phyloP scores from a whole-genome alignment of 2,888 invertebrate species.

The Polyommatus icarus region DNA sequence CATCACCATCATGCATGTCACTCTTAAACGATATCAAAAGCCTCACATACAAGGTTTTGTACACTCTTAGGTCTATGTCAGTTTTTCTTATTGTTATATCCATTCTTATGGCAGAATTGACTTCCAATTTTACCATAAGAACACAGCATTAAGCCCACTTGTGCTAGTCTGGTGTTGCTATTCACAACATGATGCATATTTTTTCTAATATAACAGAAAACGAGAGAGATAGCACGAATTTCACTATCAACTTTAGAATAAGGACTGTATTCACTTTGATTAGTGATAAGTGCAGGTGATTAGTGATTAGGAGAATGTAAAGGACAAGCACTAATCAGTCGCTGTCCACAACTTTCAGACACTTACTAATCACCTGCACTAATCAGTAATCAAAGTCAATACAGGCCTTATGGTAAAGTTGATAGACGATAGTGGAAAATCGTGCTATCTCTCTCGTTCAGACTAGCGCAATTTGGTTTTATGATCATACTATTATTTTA shows the following conservation, averaged over 20 bases:
- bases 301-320: no score
- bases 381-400: no score
- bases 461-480: not conserved
- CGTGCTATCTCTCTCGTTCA: no score
- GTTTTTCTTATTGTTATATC: not conserved
- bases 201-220: not conserved
- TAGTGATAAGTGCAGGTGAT: no score
- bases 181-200: not conserved
- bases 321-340: no score
- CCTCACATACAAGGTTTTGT: not conserved
- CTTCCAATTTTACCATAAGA: not conserved
- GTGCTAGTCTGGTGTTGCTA: no score
- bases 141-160: not conserved
- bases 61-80: not conserved
- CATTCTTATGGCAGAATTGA: not conserved
- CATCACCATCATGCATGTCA: constrained; percentile 22
- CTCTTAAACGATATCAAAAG: constrained; percentile 1
- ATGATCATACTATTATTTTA: not conserved
- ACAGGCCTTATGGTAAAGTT: no score
- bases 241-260: not conserved
- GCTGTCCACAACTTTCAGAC: no score
- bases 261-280: no score
- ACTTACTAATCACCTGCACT: no score
- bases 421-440: no score
- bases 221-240: not conserved